Evolutionary conservation across 2,888 invertebrate species (phyloP), one percentile per base, ranked within the genome.

Genomic region (Volucella bombylans): DNA sequence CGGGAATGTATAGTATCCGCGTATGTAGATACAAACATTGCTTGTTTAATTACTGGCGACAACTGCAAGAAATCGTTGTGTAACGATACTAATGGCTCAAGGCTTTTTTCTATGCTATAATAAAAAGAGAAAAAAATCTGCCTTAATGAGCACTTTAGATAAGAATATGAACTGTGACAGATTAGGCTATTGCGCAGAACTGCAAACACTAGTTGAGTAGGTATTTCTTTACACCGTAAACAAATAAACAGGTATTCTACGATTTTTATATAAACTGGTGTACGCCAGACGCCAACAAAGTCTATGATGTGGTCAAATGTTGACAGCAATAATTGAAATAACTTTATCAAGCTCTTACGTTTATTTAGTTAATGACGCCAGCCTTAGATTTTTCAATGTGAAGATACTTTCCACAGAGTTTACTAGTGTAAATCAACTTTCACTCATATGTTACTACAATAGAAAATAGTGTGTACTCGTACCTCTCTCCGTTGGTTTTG

Each of bases 1-100:
- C 31, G 31, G 31, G 31, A 31, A 14, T 39, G 15, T 52, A 18
- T 9, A 15, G 9, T 54, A 54, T n/a, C 41, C 23, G 10, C 14
- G n/a, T 39, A 41, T 49, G 23, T 47, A 18, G n/a, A 61, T 23
- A 49, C 11, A 8, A 14, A 8, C 1, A 6, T 39, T 50, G 38
- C 64, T 71, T 52, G 59, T 57, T 52, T 79, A 59, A 65, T 57
- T 79, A 52, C 12, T 52, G 50, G 39, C 45, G 47, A 61, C 65
- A 59, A 41, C 45, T 45, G n/a, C 31, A 65, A 76, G 43, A 45
- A 59, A 47, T 57, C 45, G 76, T 65, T 76, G 54, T 65, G 76
- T 41, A 82, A 72, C 54, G 59, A 67, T 54, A 82, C 67, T 43
- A 54, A 59, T 67, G 61, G 54, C 67, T 72, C 77, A 77, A 82